Evolutionary conservation across 2,888 invertebrate genomes (phyloP).

Genomic region (Flexamia atlantica): DNA sequence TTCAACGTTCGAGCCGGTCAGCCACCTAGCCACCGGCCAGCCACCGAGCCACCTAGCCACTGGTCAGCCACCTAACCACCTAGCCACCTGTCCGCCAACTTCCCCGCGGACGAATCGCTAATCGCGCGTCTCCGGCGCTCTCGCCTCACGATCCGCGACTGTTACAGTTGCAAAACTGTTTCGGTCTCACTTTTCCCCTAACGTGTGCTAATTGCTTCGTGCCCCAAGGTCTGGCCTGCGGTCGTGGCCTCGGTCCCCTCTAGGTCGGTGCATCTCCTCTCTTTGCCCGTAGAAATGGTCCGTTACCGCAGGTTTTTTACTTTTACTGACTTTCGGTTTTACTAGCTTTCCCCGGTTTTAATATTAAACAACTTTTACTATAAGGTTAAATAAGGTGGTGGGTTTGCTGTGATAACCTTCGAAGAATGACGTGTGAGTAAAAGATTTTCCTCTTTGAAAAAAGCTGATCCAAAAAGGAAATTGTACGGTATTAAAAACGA

Average conservation of each 20-base stretch:
- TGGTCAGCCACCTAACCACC: too few species aligned
- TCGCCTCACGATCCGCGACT: slow-evolving; percentile 22
- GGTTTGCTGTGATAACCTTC: background rate
- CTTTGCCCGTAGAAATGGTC: background rate
- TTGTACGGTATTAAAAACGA: too few species aligned
- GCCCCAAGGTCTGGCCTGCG: background rate
- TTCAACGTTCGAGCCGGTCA: too few species aligned
- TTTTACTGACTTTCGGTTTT: slow-evolving; percentile 27
- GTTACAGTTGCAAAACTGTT: slow-evolving; percentile 27
- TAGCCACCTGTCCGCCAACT: too few species aligned
- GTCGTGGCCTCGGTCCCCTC: background rate
- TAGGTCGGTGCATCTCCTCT: background rate
- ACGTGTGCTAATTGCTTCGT: background rate
- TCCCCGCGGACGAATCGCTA: slow-evolving; percentile 11
- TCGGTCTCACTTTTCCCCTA: slow-evolving; percentile 24
- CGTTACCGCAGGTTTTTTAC: background rate
- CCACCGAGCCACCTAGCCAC: too few species aligned
- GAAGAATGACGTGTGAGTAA: background rate
- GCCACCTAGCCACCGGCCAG: too few species aligned
- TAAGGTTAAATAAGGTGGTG: background rate
- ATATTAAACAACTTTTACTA: slow-evolving; percentile 1
- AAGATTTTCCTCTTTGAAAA: background rate
- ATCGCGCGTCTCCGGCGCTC: background rate
- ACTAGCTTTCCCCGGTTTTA: background rate
- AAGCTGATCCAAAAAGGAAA: too few species aligned